Evolutionary conservation across 92 coral and sea anemone genomes (phyloP).

Genomic region (Epizoanthus ramosus): DNA sequence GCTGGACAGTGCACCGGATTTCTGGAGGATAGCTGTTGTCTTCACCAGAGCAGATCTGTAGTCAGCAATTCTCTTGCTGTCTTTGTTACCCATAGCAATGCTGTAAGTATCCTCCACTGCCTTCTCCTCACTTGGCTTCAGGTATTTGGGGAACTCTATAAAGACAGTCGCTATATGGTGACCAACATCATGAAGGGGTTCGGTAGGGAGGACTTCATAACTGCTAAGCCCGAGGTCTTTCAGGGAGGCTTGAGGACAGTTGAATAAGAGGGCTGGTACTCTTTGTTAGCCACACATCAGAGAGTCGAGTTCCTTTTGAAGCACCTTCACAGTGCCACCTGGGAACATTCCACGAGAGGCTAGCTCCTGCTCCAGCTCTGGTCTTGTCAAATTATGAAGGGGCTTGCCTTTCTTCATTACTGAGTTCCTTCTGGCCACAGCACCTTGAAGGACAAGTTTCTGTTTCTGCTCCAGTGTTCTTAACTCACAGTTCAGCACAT

Average conservation of each 20-base stretch:
- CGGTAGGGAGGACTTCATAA: conserved; percentile 40
- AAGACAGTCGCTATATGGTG: too few relatives aligned
- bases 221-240: conserved; percentile 29
- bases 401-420: conserved; percentile 10
- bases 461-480: conserved; percentile 18
- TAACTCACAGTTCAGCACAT: conserved; percentile 40
- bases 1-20: conserved; percentile 30
- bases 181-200: too few relatives aligned
- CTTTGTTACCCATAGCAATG: neutral
- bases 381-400: conserved; percentile 3
- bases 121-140: conserved; percentile 13
- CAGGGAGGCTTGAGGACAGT: conserved; percentile 46
- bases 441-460: neutral
- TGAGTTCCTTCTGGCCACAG: neutral
- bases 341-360: conserved; percentile 36
- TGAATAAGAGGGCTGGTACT: conserved; percentile 47
- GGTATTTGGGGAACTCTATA: conserved; percentile 46
- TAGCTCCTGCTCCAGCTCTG: conserved; percentile 38
- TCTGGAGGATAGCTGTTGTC: conserved; percentile 43
- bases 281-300: conserved; percentile 50
- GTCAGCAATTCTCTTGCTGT: neutral
- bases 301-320: neutral
- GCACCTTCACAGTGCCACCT: conserved; percentile 21
- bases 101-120: neutral
- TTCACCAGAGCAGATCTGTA: conserved; percentile 45